Evolutionary conservation across 2,888 invertebrate genomes (phyloP).

Genomic region (Ryuthela nishihirai): DNA sequence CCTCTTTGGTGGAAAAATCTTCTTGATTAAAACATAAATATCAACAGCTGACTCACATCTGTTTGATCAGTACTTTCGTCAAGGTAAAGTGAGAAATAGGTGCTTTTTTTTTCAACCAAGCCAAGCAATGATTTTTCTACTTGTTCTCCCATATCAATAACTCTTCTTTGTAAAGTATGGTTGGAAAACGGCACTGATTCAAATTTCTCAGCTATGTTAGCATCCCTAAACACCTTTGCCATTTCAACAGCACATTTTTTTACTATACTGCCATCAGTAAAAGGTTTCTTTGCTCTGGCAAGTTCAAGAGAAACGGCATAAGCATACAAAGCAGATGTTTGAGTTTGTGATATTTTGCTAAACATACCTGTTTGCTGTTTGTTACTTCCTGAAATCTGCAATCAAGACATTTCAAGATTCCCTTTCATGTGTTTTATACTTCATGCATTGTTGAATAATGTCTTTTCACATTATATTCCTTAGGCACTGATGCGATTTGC

Average conservation of each 20-base stretch:
- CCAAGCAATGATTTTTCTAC: conserved; percentile 3
- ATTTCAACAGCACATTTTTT: conserved; percentile 1
- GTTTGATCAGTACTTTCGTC: conserved; percentile 6
- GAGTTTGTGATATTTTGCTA: not conserved
- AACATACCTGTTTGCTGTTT: conserved; percentile 1
- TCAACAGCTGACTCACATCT: conserved; percentile 8
- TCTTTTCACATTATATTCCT: conserved; percentile 1
- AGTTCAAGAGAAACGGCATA: conserved; percentile 2
- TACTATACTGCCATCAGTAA: not conserved
- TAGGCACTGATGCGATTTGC: not conserved
- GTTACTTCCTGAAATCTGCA: not conserved
- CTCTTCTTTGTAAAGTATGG: not conserved
- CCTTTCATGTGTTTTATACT: not conserved
- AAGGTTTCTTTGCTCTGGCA: not conserved
- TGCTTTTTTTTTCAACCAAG: not conserved
- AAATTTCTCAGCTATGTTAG: not conserved
- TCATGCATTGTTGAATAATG: not conserved
- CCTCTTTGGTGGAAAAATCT: conserved; percentile 5
- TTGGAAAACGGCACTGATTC: conserved; percentile 1
- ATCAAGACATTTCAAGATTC: not conserved
- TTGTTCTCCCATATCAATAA: conserved; percentile 7
- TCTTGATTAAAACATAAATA: conserved; percentile 1
- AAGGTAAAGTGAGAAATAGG: conserved; percentile 8
- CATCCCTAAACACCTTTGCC: not conserved
- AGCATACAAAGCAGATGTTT: not conserved